Evolutionary conservation across 2,888 invertebrate genomes (phyloP).

Genomic region (Eulithis testata): DNA sequence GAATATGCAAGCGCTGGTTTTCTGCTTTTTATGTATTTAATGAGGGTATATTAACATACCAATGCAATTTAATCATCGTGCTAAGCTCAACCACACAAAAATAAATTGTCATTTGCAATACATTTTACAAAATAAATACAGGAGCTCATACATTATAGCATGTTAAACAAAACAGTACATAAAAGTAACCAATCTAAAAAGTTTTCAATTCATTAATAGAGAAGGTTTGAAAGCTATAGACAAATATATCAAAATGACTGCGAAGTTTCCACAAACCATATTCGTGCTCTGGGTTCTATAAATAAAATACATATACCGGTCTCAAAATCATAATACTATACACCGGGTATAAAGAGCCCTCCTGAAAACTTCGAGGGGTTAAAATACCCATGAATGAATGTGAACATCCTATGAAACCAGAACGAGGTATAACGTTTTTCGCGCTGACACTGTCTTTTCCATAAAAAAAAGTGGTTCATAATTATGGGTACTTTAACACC

Average conservation of each 20-base stretch:
- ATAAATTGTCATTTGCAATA: neutral
- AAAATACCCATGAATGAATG: too few relatives aligned
- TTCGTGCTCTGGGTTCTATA: conserved; percentile 26
- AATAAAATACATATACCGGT: conserved; percentile 14
- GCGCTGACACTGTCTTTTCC: too few relatives aligned
- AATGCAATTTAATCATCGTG: conserved; percentile 63
- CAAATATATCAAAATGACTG: conserved; percentile 15
- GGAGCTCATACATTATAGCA: neutral
- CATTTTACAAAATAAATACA: neutral
- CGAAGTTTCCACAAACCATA: conserved; percentile 29
- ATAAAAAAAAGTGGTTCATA: too few relatives aligned
- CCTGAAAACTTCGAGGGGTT: too few relatives aligned
- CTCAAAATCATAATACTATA: too few relatives aligned
- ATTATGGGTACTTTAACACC: too few relatives aligned
- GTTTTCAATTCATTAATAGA: conserved; percentile 1
- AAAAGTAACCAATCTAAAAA: neutral
- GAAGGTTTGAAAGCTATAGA: neutral
- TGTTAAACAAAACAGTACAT: neutral
- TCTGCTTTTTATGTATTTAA: conserved; percentile 6
- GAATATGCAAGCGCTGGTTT: neutral
- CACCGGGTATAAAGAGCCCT: too few relatives aligned
- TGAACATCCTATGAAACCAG: too few relatives aligned
- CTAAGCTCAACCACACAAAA: conserved; percentile 1
- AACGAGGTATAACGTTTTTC: too few relatives aligned
- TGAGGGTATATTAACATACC: conserved; percentile 61